Base-by-base conservation (phyloP, 2,113 vertebrate species). In the Prolemur simus region DNA sequence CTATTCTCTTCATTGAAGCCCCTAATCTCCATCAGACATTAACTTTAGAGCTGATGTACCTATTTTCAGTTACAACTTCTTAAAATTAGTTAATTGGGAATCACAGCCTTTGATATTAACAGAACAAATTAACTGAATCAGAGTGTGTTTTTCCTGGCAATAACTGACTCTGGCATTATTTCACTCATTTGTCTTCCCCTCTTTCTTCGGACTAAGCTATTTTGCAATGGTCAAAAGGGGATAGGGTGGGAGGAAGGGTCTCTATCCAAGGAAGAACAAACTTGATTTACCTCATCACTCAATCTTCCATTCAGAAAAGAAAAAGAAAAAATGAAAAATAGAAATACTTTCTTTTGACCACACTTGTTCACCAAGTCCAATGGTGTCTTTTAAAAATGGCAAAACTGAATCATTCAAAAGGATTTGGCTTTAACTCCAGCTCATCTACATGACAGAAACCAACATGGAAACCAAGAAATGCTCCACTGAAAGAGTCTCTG, bases 1-100 rank as follows among this genome's bases (percentile, higher is more conserved):
- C 84, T 95, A 27, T 81, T 93, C 95, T 93, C 89, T 88, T 74
- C 2, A 54, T 73, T 54, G 49, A 84, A 97, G 97, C 96, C 90
- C 60, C 68, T 85, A n/a, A 92, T 97, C 95, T 92, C 80, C 94
- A 32, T 78, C 84, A 49, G 47, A 93, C 63, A 94, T 89, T 89
- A 87, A 76, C 96, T 82, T 84, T 60, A 96, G n/a, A 94, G 92
- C 93, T 92, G 17, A 96, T 60, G 45, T 34, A 76, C 74, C 94
- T 97, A 93, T 96, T 98, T 97, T 97, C 45, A 76, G 97, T 97
- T 97, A 93, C 37, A 37, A 60, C 81, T 97, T 97, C 95, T 98
- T 97, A 94, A 98, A 93, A 94, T 77, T 76, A 86, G 89, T 87
- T 97, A 71, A 98, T 96, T 92, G 92, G 52, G 88, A 96, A 92